Evolutionary conservation across 2,113 vertebrate genomes (phyloP), one percentile per base, ranked within the genome.

Genomic region (Campylorhamphus procurvoides): DNA sequence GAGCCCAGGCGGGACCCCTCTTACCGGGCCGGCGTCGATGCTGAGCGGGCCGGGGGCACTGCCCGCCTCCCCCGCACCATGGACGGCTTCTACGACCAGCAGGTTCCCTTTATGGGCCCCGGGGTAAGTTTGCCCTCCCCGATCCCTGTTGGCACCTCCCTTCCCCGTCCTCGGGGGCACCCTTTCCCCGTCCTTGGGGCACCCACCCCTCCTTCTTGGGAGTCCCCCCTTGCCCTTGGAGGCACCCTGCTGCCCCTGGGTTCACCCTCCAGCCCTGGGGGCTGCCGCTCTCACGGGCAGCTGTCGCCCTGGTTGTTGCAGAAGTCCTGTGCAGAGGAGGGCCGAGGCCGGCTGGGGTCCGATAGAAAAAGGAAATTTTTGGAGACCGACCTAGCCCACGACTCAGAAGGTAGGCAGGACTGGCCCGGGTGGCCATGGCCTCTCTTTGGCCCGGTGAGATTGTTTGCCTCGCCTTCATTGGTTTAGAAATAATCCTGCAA

Each of bases 61-160:
- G 92, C 94, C 97, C 59, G 96, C 93, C 35, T 94, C 71, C 73
- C 94, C 96, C 97, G 96, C 97, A 98, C 97, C 97, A 99, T 99
- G 99, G 99, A 99, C 73, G 98, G 98, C 95, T 99, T 99, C 98
- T 99, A 99, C 81, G 99, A 99, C 96, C 99, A 99, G 98, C 99
- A 99, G 97, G 99, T 99, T 94, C 99, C 99, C 88, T 99, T 99
- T 96, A 98, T 99, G 98, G 98, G 98, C 86, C 98, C 99, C 82
- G 98, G 98, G 96, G 99, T 99, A 98, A 99, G 99, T 98, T 89
- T 82, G 62, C 22, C 19, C 50, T 18, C 31, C 27, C 49, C 6
- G 40, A 37, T 63, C 22, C 14, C 18, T 42, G 35, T 7, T 10
- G 49, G 13, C 29, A 16, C 27, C 14, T 55, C n/a, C 9, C 7